Base-by-base conservation (phyloP, 2,113 vertebrate species). In the Siniperca knerii region DNA sequence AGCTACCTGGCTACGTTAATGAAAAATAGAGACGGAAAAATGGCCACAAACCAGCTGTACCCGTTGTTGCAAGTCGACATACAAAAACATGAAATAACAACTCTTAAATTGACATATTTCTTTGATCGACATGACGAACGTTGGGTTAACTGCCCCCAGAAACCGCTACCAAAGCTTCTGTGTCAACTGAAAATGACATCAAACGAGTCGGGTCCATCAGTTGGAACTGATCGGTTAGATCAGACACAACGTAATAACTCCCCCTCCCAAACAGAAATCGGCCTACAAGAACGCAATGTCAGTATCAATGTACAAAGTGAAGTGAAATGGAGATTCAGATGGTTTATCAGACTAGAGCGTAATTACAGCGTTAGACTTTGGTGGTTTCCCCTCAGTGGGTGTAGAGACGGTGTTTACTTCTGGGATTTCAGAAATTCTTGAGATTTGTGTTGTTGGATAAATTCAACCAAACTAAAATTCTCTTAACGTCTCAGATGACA, bases 381-480 rank as follows among this genome's bases (percentile, higher is more conserved):
- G 21, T 37, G 54, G 29, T 42, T 75, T 42, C 46, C 25, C 40
- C 23, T 72, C 15, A 4, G 42, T 18, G 3, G 16, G 12, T 10
- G n/a, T 20, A 10, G 20, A 58, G 64, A 35, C 2, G 0, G 0
- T 23, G 33, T 20, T 71, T 44, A 50, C 40, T 54, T 42, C 44
- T 48, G 66, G 10, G 18, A 29, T 50, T 65, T n/a, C 10, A 61
- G 11, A 64, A 65, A 48, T 58, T 66, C 57, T 25, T 46, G 16
- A 42, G 55, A 33, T 64, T 64, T 50, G 37, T 18, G 12, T 67
- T 5, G 0, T 8, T 60, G 48, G 50, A 64, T 3, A 33, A 46
- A 44, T 44, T 72, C 10, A 42, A 69, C 40, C 69, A 46, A 65
- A 81, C 72, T 37, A 20, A 68, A 48, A 58, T 46, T 55, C 10